Percentiles rank a stretch among this genome's conserved stretches.
Evolutionary conservation across 2,888 invertebrate species (phyloP).

Genomic region (Didymodactylos carnosus): DNA sequence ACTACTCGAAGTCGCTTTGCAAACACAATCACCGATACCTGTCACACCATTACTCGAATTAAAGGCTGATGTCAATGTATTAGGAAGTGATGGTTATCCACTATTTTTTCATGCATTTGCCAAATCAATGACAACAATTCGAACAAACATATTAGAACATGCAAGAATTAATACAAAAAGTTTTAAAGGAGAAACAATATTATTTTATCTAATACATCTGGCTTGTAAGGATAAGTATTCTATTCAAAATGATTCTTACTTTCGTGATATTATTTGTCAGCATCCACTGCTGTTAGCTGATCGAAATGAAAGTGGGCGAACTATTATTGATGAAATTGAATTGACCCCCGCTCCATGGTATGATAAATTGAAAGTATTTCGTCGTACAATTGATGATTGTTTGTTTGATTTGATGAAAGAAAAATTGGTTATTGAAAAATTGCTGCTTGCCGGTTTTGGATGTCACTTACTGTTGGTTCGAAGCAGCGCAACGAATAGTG

Average conservation of each 20-base stretch:
- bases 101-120: slow-evolving; percentile 6
- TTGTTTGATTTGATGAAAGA: background rate
- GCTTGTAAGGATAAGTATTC: background rate
- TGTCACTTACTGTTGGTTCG: background rate
- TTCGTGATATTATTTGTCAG: background rate
- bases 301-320: background rate
- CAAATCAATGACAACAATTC: background rate
- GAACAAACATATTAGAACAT: background rate
- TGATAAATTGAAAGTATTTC: background rate
- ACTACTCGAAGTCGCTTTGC: slow-evolving; percentile 1
- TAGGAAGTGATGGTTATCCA: slow-evolving; percentile 4
- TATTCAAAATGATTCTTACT: background rate
- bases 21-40: background rate
- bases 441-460: background rate
- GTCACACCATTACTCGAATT: background rate
- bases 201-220: slow-evolving; percentile 5
- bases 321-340: background rate
- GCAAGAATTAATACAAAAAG: slow-evolving; percentile 3
- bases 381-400: background rate
- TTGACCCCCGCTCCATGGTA: background rate
- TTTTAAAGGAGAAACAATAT: slow-evolving; percentile 1
- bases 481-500: background rate
- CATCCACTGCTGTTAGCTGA: background rate
- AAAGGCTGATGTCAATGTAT: slow-evolving; percentile 6
- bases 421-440: background rate